A percentile compares a stretch with the other conserved stretches of the same genome.
Evolutionary conservation across 2,888 invertebrate genomes (phyloP).

Genomic region (Dascillus cervinus): DNA sequence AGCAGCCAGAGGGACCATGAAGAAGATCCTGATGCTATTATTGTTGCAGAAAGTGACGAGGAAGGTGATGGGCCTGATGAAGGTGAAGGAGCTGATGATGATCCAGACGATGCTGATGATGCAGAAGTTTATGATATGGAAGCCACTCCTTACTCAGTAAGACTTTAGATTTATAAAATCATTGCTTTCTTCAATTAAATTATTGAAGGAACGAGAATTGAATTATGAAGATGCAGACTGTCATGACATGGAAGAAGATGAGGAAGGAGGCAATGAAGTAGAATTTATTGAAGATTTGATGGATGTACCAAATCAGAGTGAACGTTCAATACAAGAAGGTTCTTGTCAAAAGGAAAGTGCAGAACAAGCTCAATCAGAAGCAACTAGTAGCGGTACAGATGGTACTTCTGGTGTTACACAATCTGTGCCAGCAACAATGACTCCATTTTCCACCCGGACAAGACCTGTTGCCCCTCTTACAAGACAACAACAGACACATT

Average conservation of each 20-base stretch:
- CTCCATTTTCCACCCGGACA: slow-evolving; percentile 44
- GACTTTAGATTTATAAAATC: slow-evolving; percentile 1
- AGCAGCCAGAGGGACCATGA: slow-evolving; percentile 82
- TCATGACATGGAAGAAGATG: slow-evolving; percentile 44
- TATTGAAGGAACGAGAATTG: slow-evolving; percentile 48
- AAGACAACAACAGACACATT: slow-evolving; percentile 44
- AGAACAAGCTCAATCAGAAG: slow-evolving; percentile 49
- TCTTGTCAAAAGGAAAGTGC: slow-evolving; percentile 39
- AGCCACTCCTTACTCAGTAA: slow-evolving; percentile 23
- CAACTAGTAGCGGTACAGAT: slow-evolving; percentile 70
- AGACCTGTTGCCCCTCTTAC: slow-evolving; percentile 47
- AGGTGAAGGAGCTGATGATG: slow-evolving; percentile 47
- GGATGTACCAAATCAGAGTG: slow-evolving; percentile 56
- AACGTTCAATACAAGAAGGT: slow-evolving; percentile 28
- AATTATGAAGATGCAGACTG: slow-evolving; percentile 48
- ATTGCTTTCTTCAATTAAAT: too few species aligned
- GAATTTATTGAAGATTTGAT: slow-evolving; percentile 56
- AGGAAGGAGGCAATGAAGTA: slow-evolving; percentile 47
- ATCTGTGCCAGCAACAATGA: slow-evolving; percentile 38
- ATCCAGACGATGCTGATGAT: slow-evolving; percentile 46
- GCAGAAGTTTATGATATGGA: slow-evolving; percentile 52
- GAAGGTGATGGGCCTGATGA: slow-evolving; percentile 52
- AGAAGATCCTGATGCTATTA: slow-evolving; percentile 58
- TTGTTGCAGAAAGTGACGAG: slow-evolving; percentile 73
- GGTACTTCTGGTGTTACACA: slow-evolving; percentile 41